Evolutionary conservation across 2,797 vertebrate species (phyloP), one percentile per base, ranked within the genome.

Genomic region (Todus mexicanus): DNA sequence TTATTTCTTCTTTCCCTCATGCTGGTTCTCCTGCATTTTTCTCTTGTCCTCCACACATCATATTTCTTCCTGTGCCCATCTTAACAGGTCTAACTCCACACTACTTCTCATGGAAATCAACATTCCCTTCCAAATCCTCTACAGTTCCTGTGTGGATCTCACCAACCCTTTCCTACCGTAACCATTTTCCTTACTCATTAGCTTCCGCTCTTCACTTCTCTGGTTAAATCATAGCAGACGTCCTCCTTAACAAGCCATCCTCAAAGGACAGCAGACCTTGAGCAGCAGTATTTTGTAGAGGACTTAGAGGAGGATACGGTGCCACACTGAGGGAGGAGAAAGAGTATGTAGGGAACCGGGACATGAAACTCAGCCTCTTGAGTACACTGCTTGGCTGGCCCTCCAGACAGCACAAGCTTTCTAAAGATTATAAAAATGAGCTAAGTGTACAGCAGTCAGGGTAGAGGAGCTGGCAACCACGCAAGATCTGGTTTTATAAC

Each of bases 401-500:
- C 42, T 84, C 69, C 72, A 85, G 88, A 84, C 35, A 93, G 60
- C 57, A 74, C 16, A 80, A 89, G 47, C 43, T 80, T 89, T 75
- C 88, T 87, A 50, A 83, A 87, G 65, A 92, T 43, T 59, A 65
- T 31, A 75, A 87, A 87, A 86, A 72, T 53, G 33, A 95, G 16
- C 57, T 90, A 77, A 77, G 61, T 4, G 3, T 85, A 74, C 18
- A 66, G 66, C 61, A 84, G 43, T 66, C 54, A 47, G 66, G 20
- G 48, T 63, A 92, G 33, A 89, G 31, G 51, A 92, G 72, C 54
- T 87, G 69, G 82, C 54, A 94, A 83, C 37, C 56, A 81, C 76
- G 87, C 26, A 84, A 87, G 37, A 76, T 50, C 73, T 73, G 40
- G 29, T 91, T 94, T 89, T 86, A 92, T 84, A 93, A 93, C 43